Evolutionary conservation across 2,888 invertebrate species (phyloP), one percentile per base, ranked within the genome.

Genomic region (Tromatobia lineatoria): DNA sequence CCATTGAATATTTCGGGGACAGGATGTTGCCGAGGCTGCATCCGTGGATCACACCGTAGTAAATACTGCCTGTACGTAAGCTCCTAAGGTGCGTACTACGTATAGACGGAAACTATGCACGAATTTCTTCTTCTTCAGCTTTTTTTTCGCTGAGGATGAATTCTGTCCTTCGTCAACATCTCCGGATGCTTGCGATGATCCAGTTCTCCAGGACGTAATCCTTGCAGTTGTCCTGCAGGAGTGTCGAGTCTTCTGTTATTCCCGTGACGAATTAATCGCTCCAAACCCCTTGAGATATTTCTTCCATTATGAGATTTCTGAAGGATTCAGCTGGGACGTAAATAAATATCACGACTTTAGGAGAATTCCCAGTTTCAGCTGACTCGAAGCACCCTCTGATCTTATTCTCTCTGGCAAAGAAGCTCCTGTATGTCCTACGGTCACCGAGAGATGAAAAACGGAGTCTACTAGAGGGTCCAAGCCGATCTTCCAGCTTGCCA

Each of bases 11-110:
- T 79, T 81, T 69, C 57, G 73, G 73, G 73, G 52, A 74, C 86
- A 84, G 86, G 85, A 86, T 85, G 85, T 86, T 81, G 70, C 64
- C 67, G 38, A 69, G 73, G 69, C 79, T 80, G 78, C 71, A 78
- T 83, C 83, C 82, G 54, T 69, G 71, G 66, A 69, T 81, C 83
- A 50, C 75, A 75, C 54, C 80, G 61, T 64, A 13, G 23, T 57
- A 47, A 59, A 57, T 18, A 34, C 64, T 20, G 20, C 23, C 75
- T 23, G 50, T 50, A 38, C 38, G 50, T 25, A 64, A 64, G 52
- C 50, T 64, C 38, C 3, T 29, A 29, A 18, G 47, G 23, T 50
- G 25, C 47, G 45, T 34, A 50, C 50, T 6, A 64, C 50, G 61
- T 34, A 45, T 11, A 20, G 45, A 50, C 20, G 23, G 34, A 34